phyloP scores from a whole-genome alignment of 1,140 invertebrate species.

The Drosophila novamexicana region DNA sequence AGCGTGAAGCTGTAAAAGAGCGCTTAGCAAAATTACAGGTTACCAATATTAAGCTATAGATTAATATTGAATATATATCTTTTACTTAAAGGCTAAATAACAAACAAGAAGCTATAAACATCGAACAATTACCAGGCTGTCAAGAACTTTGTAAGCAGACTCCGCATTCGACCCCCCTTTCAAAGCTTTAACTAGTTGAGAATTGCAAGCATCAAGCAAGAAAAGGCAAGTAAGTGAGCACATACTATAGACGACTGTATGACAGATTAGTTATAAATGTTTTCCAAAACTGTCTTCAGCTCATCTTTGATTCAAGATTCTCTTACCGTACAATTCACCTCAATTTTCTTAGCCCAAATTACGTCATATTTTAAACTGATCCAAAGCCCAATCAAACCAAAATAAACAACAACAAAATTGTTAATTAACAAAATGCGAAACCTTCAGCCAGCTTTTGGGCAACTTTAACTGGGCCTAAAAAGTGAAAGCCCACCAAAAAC shows the following conservation, averaged over 20 bases:
- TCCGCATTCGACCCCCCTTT: too few relatives aligned
- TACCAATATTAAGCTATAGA: too few relatives aligned
- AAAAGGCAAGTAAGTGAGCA: too few relatives aligned
- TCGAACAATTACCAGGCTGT: too few relatives aligned
- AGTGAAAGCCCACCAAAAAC: constrained; percentile 46
- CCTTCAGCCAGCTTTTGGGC: constrained; percentile 19
- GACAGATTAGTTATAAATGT: neutral
- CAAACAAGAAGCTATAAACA: too few relatives aligned
- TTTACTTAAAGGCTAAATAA: too few relatives aligned
- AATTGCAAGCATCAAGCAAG: too few relatives aligned
- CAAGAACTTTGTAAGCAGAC: too few relatives aligned
- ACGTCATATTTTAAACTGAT: constrained; percentile 14
- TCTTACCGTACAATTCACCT: neutral
- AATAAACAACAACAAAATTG: constrained; percentile 28
- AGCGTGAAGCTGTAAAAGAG: constrained; percentile 15
- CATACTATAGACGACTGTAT: too few relatives aligned
- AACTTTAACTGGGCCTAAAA: constrained; percentile 41
- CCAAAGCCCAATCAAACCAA: constrained; percentile 24
- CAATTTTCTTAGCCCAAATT: constrained; percentile 4
- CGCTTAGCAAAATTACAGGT: neutral
- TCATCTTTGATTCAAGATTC: neutral
- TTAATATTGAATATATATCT: too few relatives aligned
- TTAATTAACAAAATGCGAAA: constrained; percentile 40
- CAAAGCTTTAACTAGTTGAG: too few relatives aligned
- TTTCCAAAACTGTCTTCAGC: too few relatives aligned